Conservation (phyloP, 2,797 vertebrate genomes). For the Tamandua tetradactyla region DNA sequence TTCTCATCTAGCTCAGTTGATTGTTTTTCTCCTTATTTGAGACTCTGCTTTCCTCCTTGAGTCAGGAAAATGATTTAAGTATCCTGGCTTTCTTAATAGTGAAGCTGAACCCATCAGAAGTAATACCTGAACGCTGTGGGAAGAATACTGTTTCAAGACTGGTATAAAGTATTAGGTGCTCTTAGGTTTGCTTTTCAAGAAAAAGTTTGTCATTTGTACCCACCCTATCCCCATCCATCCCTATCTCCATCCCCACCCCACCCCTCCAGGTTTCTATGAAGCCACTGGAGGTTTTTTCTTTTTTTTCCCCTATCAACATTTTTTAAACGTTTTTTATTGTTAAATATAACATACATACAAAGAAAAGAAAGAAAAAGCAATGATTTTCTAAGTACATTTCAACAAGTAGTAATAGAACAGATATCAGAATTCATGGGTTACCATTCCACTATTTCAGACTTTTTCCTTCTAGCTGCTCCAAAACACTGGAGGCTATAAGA, state of each 20-base stretch:
- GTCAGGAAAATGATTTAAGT: slow-evolving; percentile 71
- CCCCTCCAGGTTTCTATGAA: neutral
- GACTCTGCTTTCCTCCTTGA: slow-evolving; percentile 72
- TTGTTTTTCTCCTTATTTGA: slow-evolving; percentile 82
- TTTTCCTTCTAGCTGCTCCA: no score
- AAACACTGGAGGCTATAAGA: no score
- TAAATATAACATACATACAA: no score
- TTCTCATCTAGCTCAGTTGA: slow-evolving; percentile 75
- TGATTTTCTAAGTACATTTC: no score
- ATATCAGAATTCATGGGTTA: no score
- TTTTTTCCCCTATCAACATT: no score
- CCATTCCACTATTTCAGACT: no score
- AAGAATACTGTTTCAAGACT: slow-evolving; percentile 51
- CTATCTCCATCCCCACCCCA: neutral
- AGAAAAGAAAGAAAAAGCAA: no score
- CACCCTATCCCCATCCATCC: neutral
- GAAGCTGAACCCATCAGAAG: slow-evolving; percentile 63
- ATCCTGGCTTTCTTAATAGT: slow-evolving; percentile 68
- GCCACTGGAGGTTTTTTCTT: neutral
- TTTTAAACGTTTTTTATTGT: no score
- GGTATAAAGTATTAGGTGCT: slow-evolving; percentile 24
- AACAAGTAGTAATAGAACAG: no score
- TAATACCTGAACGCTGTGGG: slow-evolving; percentile 10
- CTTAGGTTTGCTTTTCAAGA: slow-evolving; percentile 50
- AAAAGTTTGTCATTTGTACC: neutral